Conservation (phyloP, 2,113 vertebrate species). For the Anser brachyrhynchus region DNA sequence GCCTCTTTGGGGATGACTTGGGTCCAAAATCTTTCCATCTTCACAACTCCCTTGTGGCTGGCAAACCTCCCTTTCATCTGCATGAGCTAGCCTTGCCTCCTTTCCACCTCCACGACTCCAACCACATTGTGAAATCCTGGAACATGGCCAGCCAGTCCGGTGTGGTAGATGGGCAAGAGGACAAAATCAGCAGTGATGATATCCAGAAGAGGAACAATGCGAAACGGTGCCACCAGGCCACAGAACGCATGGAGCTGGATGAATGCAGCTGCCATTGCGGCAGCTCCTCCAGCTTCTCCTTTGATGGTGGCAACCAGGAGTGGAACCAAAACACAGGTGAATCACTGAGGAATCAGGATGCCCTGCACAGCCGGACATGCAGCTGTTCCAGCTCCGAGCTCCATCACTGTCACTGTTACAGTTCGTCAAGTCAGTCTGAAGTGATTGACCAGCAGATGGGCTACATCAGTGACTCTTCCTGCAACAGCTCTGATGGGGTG, state of each 20-base stretch:
- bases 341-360: constrained; percentile 75
- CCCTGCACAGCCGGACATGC: constrained; percentile 69
- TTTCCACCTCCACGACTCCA: constrained; percentile 80
- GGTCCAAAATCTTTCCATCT: constrained; percentile 87
- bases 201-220: constrained; percentile 49
- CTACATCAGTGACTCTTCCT: constrained; percentile 93
- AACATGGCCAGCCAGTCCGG: constrained; percentile 61
- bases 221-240: constrained; percentile 37
- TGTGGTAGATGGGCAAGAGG: constrained; percentile 78
- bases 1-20: constrained; percentile 64
- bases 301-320: constrained; percentile 87
- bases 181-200: constrained; percentile 59
- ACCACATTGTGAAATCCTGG: constrained; percentile 75
- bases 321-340: constrained; percentile 86
- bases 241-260: constrained; percentile 79
- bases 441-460: constrained; percentile 85
- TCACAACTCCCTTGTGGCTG: constrained; percentile 75
- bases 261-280: constrained; percentile 75
- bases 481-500: constrained; percentile 93
- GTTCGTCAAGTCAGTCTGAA: constrained; percentile 83
- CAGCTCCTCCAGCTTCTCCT: constrained; percentile 85
- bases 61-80: constrained; percentile 80
- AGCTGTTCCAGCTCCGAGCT: constrained; percentile 78
- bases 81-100: constrained; percentile 82
- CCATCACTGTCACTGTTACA: constrained; percentile 83